Evolutionary conservation across 2,888 invertebrate species (phyloP).

Genomic region (Ctenicera cuprea): DNA sequence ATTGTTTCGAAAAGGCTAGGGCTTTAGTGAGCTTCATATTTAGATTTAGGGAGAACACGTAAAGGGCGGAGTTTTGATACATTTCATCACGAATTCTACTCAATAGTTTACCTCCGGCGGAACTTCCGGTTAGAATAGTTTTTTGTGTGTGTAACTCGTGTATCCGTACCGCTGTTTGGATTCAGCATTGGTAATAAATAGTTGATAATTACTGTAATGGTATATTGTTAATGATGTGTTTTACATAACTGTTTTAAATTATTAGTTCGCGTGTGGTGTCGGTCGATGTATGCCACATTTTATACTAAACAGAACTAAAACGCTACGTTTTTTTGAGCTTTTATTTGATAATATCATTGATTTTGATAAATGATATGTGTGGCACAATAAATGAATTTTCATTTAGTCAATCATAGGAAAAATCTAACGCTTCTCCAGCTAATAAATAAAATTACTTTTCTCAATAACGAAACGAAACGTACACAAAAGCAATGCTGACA

Average conservation of each 20-base stretch:
- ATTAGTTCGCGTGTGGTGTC: conserved; percentile 43
- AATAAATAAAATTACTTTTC: background rate
- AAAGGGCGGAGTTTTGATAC: conserved; percentile 56
- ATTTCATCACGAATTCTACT: conserved; percentile 52
- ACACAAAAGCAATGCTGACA: conserved; percentile 6
- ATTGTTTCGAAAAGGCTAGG: conserved; percentile 49
- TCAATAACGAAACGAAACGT: background rate
- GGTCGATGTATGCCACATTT: conserved; percentile 29
- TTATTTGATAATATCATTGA: conserved; percentile 37
- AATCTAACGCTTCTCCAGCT: background rate
- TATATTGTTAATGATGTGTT: conserved; percentile 41
- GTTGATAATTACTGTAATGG: conserved; percentile 43
- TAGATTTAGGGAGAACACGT: conserved; percentile 57
- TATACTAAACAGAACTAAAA: conserved; percentile 38
- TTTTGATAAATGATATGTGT: conserved; percentile 36
- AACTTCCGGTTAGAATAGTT: conserved; percentile 43
- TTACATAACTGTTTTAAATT: conserved; percentile 47
- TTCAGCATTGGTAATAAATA: conserved; percentile 23
- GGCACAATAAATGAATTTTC: conserved; percentile 13
- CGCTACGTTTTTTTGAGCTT: conserved; percentile 34
- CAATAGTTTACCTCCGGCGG: conserved; percentile 47
- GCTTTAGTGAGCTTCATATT: conserved; percentile 52
- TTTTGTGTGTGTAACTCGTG: conserved; percentile 33
- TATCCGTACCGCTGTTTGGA: conserved; percentile 9
- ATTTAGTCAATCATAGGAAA: background rate